Percentiles rank a stretch among this genome's conserved stretches.
Conservation (phyloP, 2,113 vertebrate species). For the crab-eating macaque (Macaca fascicularis) region DNA sequence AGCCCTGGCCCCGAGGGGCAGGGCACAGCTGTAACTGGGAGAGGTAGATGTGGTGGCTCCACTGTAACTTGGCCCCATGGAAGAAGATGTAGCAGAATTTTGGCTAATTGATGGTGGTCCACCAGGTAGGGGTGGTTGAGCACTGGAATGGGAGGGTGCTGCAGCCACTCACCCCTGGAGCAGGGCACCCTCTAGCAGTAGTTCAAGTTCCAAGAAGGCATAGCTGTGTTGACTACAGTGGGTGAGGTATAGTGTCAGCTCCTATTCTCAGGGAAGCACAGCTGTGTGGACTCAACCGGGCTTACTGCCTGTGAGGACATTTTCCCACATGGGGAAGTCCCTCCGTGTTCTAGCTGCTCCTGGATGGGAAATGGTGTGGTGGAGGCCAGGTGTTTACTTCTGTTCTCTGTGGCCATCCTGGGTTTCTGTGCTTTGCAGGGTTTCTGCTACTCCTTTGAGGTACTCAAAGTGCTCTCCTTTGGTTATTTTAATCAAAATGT, state of each 20-base stretch:
- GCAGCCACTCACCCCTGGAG: background rate
- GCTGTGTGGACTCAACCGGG: background rate
- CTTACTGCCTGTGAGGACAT: background rate
- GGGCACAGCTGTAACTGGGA: too few relatives aligned
- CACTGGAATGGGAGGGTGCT: background rate
- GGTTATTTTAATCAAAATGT: too few relatives aligned
- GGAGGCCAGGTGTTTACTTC: too few relatives aligned
- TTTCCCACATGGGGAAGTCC: too few relatives aligned
- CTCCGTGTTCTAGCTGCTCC: too few relatives aligned
- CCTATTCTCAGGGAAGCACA: background rate
- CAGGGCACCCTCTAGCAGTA: background rate
- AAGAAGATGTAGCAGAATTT: background rate
- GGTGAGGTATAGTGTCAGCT: background rate
- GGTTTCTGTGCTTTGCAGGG: too few relatives aligned
- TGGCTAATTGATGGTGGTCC: background rate
- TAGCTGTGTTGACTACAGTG: background rate
- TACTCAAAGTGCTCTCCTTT: too few relatives aligned
- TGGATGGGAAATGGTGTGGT: too few relatives aligned
- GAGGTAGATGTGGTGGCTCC: background rate
- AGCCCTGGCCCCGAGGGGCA: too few relatives aligned
- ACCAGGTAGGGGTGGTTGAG: background rate
- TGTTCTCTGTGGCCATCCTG: too few relatives aligned
- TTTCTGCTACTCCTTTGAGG: too few relatives aligned
- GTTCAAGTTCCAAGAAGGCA: background rate
- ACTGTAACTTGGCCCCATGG: background rate